phyloP scores from a whole-genome alignment of 2,797 vertebrate species.

The Sebastes cheni region DNA sequence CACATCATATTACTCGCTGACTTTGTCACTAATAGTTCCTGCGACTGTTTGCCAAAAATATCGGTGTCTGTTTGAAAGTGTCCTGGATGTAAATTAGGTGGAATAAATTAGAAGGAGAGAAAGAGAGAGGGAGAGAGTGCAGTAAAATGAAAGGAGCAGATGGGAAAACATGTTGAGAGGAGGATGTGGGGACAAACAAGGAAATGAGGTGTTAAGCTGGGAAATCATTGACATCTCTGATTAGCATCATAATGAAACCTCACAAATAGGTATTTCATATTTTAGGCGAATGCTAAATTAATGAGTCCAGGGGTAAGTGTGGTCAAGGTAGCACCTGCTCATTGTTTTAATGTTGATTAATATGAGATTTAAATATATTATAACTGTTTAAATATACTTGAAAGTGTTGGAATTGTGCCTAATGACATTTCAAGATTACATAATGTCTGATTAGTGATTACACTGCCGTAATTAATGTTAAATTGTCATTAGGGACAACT shows the following conservation, averaged over 20 bases:
- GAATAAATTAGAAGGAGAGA: slow-evolving; percentile 21
- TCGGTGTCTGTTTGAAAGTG: neutral
- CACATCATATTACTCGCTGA: neutral
- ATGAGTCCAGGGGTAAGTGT: neutral
- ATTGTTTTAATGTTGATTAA: slow-evolving; percentile 1
- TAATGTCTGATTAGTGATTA: neutral
- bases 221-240: slow-evolving; percentile 40
- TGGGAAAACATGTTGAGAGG: slow-evolving; percentile 15
- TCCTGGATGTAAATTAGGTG: slow-evolving; percentile 23
- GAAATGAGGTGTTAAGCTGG: slow-evolving; percentile 5
- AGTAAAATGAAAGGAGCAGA: slow-evolving; percentile 17
- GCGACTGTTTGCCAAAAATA: slow-evolving; percentile 1
- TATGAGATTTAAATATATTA: neutral
- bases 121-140: neutral
- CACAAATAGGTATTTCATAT: neutral
- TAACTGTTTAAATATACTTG: neutral
- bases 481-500: neutral
- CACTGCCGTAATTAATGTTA: neutral
- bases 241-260: slow-evolving; percentile 15
- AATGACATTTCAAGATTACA: neutral
- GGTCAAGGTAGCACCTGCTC: neutral
- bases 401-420: neutral
- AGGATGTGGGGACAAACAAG: slow-evolving; percentile 12
- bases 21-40: neutral
- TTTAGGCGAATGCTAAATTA: neutral